Conservation (phyloP, 2,797 vertebrate species). For the Sebastes miniatus region DNA sequence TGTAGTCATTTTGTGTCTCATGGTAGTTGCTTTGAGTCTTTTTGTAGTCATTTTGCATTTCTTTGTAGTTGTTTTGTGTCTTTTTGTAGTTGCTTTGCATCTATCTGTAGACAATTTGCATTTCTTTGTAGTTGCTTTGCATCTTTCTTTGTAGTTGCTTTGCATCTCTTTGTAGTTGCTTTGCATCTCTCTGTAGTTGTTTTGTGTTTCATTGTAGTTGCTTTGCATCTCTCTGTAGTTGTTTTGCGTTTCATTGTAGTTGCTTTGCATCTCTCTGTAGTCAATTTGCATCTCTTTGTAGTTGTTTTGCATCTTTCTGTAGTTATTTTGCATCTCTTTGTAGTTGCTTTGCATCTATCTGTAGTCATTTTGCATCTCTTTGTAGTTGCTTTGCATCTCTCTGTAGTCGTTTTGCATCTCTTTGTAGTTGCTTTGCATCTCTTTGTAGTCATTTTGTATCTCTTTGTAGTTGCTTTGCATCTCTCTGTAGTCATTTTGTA, state of each 20-base stretch:
- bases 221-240: not conserved
- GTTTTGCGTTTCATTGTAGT: fast-evolving
- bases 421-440: too few relatives aligned
- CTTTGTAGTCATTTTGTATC: too few relatives aligned
- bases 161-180: not conserved
- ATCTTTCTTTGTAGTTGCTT: not conserved
- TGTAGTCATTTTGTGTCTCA: not conserved
- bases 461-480: not conserved
- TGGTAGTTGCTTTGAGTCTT: not conserved
- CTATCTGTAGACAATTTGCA: not conserved
- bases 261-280: not conserved
- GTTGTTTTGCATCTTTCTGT: fast-evolving
- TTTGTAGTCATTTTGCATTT: not conserved
- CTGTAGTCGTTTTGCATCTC: too few relatives aligned
- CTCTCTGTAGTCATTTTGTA: not conserved
- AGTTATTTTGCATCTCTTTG: not conserved
- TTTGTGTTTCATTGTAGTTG: not conserved
- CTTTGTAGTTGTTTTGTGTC: not conserved
- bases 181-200: too few relatives aligned
- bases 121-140: not conserved
- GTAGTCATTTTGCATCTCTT: fast-evolving
- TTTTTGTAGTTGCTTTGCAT: not conserved
- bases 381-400: too few relatives aligned
- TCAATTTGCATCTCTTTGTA: fast-evolving
- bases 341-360: too few relatives aligned